phyloP scores from a whole-genome alignment of 2,113 vertebrate species.

The Corythornis cristatus region DNA sequence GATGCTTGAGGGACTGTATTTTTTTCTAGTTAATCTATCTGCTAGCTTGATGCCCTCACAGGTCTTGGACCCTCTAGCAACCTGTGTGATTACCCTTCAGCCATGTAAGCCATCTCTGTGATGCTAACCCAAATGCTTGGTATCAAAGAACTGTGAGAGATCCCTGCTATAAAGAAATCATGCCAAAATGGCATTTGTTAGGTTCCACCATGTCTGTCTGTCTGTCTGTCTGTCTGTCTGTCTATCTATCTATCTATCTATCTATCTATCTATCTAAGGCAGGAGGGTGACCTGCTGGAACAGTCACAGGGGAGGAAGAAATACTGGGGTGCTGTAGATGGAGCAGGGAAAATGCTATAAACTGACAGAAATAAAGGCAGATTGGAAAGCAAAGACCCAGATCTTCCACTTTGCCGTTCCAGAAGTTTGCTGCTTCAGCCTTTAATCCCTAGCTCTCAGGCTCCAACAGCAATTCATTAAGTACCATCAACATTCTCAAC shows the following conservation, averaged over 20 bases:
- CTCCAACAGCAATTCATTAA: neutral
- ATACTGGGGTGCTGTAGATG: neutral
- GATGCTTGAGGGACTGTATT: neutral
- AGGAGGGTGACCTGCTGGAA: neutral
- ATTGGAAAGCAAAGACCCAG: neutral
- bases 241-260: too few relatives aligned
- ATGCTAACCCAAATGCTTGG: neutral
- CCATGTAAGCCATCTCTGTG: neutral
- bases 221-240: too few relatives aligned
- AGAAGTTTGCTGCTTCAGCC: neutral
- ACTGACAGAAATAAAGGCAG: neutral
- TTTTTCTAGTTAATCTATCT: neutral
- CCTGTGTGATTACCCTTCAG: neutral
- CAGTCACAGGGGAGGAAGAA: neutral
- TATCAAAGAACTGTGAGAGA: neutral
- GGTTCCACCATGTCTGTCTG: neutral
- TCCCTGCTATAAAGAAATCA: neutral
- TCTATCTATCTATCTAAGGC: neutral
- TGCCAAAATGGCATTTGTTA: neutral
- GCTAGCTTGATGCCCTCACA: fast-evolving
- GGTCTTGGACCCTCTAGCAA: neutral
- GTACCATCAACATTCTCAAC: neutral
- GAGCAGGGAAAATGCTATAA: neutral
- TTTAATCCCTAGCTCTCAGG: neutral
- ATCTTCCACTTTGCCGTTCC: neutral